Conservation (phyloP, 2,113 vertebrate genomes). For the Apodemus speciosus region DNA sequence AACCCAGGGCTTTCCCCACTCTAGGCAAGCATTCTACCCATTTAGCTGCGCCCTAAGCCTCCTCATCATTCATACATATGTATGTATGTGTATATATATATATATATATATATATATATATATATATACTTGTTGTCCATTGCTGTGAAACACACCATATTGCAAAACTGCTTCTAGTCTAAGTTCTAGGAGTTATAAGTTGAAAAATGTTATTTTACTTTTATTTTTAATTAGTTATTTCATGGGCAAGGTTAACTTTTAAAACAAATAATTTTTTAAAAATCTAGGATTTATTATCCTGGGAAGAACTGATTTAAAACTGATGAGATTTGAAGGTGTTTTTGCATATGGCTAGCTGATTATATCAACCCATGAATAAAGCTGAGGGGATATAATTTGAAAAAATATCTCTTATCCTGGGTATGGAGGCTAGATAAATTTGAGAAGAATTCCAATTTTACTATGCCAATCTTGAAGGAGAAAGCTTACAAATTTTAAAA, state of each 20-base stretch:
- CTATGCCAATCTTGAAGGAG: slow-evolving; percentile 36
- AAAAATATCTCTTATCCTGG: slow-evolving; percentile 53
- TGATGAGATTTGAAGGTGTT: background rate
- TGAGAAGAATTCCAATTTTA: slow-evolving; percentile 54
- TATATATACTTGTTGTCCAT: background rate
- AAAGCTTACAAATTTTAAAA: slow-evolving; percentile 24
- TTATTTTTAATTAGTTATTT: background rate
- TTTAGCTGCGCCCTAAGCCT: background rate
- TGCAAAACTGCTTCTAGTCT: slow-evolving; percentile 7
- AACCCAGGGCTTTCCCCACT: background rate
- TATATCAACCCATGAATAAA: slow-evolving; percentile 24
- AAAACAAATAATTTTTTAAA: background rate
- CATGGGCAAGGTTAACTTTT: background rate
- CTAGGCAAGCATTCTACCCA: background rate
- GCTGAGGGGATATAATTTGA: slow-evolving; percentile 33
- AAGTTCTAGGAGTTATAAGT: slow-evolving; percentile 51
- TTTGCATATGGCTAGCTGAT: slow-evolving; percentile 7
- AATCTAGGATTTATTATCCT: background rate
- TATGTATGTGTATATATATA: too few species aligned
- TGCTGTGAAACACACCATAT: background rate
- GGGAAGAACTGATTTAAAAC: background rate
- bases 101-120: too few species aligned
- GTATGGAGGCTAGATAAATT: slow-evolving; percentile 49
- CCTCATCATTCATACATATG: background rate
- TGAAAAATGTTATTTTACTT: background rate